These are phyloP conservation scores for Meloidogyne floridensis DNA, from an alignment of 1,140 invertebrate species.

Conservation along the genomic window DNA sequence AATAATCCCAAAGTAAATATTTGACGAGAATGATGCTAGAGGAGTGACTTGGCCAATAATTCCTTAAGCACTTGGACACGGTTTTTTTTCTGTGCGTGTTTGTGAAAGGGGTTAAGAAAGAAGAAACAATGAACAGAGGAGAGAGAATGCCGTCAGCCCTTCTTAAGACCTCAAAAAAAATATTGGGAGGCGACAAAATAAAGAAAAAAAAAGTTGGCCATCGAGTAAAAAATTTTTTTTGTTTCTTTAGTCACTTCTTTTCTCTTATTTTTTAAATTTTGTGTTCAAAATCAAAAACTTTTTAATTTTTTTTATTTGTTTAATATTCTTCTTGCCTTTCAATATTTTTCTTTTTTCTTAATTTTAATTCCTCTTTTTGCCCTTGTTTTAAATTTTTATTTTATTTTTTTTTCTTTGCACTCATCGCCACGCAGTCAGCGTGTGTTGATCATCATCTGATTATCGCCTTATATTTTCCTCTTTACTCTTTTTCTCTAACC, in stretches of 20 bases:
- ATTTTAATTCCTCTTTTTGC: background rate
- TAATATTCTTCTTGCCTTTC: background rate
- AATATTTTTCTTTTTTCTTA: background rate
- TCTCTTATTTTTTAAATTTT: background rate
- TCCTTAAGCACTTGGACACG: background rate
- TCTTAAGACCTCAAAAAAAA: background rate
- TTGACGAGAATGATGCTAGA: background rate
- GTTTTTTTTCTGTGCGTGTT: slow-evolving; percentile 2
- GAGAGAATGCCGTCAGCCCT: background rate
- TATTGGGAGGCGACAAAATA: background rate
- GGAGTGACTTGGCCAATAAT: background rate
- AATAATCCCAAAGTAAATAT: background rate
- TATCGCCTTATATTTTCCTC: background rate
- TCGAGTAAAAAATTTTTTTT: background rate
- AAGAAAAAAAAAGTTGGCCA: background rate
- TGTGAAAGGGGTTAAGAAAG: background rate
- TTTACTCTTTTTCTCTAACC: background rate
- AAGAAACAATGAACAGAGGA: background rate
- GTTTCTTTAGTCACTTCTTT: background rate
- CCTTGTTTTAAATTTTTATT: background rate
- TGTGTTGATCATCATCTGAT: background rate
- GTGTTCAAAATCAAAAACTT: background rate
- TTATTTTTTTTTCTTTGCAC: background rate
- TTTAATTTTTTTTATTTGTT: background rate
- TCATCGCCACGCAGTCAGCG: slow-evolving; percentile 9